phyloP scores from a whole-genome alignment of 2,797 vertebrate species.

The Karalla daura region DNA sequence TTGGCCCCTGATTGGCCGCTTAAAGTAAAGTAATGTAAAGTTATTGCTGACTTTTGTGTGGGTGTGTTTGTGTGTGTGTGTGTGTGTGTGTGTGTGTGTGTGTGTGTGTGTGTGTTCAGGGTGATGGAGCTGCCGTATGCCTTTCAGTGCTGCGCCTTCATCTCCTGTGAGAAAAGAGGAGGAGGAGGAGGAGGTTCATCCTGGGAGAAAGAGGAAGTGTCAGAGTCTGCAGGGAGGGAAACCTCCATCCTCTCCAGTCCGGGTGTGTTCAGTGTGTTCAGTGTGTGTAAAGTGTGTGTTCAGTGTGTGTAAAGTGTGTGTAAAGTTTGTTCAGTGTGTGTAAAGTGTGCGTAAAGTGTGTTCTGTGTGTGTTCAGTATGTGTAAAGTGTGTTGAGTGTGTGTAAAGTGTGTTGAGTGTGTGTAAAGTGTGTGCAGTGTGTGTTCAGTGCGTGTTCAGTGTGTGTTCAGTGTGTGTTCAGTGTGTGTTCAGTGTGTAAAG shows the following conservation, averaged over 20 bases:
- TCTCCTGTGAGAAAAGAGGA: conserved; percentile 86
- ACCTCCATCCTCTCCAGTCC: conserved; percentile 78
- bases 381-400: background rate
- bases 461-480: background rate
- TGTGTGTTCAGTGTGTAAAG: background rate
- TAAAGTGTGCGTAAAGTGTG: background rate
- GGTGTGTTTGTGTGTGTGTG: background rate
- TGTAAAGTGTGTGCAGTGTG: background rate
- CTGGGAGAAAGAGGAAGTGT: conserved; percentile 85
- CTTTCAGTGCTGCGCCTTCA: conserved; percentile 94
- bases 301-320: background rate
- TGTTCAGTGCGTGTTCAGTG: too few relatives aligned
- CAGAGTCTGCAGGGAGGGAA: conserved; percentile 82
- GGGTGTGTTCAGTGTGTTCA: too few relatives aligned
- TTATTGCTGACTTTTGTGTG: too few relatives aligned
- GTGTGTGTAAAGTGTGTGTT: background rate
- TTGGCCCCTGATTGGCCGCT: too few relatives aligned
- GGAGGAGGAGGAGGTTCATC: conserved; percentile 78
- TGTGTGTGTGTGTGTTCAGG: conserved; percentile 73
- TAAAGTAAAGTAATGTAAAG: too few relatives aligned
- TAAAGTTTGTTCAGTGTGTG: too few relatives aligned
- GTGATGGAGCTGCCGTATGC: conserved; percentile 94
- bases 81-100: background rate
- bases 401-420: background rate
- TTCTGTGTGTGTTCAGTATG: background rate